A percentile compares a stretch with the other conserved stretches of the same genome.
phyloP scores from a whole-genome alignment of 1,140 invertebrate genomes.

The Cyrtorhinus lividipennis region DNA sequence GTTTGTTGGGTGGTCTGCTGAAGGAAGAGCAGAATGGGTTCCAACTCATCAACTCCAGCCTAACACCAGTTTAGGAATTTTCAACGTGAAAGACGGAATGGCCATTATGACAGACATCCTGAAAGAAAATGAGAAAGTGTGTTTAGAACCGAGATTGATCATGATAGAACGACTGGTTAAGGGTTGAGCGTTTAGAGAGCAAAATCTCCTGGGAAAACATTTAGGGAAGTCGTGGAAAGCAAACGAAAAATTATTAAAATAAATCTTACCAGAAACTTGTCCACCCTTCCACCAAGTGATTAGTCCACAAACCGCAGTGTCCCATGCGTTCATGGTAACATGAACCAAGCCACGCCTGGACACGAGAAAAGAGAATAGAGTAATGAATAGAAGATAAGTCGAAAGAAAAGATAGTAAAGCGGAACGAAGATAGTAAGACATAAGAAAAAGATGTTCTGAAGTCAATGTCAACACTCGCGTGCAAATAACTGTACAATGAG shows the following conservation, averaged over 20 bases:
- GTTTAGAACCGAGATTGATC: not conserved
- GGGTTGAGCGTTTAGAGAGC: no score
- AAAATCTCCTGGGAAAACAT: no score
- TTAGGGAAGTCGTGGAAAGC: no score
- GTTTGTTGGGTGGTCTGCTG: no score
- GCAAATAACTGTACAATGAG: no score
- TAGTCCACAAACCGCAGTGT: constrained; percentile 14
- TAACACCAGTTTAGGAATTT: constrained; percentile 60
- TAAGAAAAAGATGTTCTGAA: not conserved
- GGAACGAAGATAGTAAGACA: constrained; percentile 1
- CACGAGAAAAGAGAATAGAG: constrained; percentile 19
- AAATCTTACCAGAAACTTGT: constrained; percentile 13
- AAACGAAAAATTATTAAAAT: no score
- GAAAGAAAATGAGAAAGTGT: constrained; percentile 29
- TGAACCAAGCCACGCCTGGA: constrained; percentile 20
- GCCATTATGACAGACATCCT: constrained; percentile 60
- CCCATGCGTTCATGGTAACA: constrained; percentile 13
- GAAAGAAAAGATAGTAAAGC: constrained; percentile 14
- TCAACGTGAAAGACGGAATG: constrained; percentile 56
- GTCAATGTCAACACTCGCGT: no score
- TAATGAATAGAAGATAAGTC: no score
- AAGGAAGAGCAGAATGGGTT: no score
- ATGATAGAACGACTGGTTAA: no score
- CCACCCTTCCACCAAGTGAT: constrained; percentile 18
- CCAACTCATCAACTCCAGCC: constrained; percentile 53